Evolutionary conservation across 2,888 invertebrate genomes (phyloP).

Genomic region (Urechis unicinctus): DNA sequence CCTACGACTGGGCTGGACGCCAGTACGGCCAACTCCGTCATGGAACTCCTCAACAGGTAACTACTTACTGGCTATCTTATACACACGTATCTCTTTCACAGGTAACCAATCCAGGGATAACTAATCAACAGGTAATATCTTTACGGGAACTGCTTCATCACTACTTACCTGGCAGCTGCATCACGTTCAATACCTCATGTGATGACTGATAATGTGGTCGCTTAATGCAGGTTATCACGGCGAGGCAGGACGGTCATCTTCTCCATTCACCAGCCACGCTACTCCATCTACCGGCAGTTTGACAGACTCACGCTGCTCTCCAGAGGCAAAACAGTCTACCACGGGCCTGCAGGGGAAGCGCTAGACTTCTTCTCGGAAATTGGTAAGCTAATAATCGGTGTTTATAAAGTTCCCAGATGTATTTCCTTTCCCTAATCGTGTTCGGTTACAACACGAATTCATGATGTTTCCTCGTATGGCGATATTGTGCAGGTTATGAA

Average conservation of each 20-base stretch:
- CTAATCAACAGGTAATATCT: no score
- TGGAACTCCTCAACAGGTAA: slow-evolving; percentile 42
- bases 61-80: background rate
- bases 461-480: no score
- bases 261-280: slow-evolving; percentile 51
- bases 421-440: no score
- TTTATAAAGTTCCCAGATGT: background rate
- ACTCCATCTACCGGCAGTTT: slow-evolving; percentile 47
- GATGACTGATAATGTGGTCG: background rate
- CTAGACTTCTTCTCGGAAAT: slow-evolving; percentile 30
- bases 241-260: slow-evolving; percentile 48
- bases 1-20: slow-evolving; percentile 52
- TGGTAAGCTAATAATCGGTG: background rate
- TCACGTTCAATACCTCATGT: no score
- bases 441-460: no score
- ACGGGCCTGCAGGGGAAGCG: slow-evolving; percentile 37
- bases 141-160: no score
- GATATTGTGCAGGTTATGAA: slow-evolving; percentile 30
- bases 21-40: slow-evolving; percentile 48
- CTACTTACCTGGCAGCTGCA: no score
- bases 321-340: slow-evolving; percentile 41
- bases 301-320: slow-evolving; percentile 42
- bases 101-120: no score
- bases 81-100: no score
- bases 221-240: slow-evolving; percentile 32